Base-by-base conservation (phyloP, 2,888 invertebrate genomes). In the Archips crataeganus region DNA sequence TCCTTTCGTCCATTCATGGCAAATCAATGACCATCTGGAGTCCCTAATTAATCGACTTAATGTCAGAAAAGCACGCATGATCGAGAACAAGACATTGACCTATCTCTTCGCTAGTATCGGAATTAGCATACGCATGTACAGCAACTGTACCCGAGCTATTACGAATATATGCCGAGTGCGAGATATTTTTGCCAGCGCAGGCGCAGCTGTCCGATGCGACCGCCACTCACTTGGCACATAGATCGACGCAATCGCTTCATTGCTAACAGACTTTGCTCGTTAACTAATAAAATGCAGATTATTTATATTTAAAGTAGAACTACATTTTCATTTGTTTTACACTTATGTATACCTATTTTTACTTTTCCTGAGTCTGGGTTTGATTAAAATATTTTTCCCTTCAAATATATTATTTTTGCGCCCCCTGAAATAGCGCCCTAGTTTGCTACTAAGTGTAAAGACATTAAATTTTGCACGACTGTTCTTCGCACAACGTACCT, bases 61-160 rank as follows among this genome's bases (percentile, higher is more conserved):
- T 57, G 32, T 57, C 10, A 10, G 32, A 32, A 32, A 57, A 11
- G 32, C 11, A 23, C 77, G 78, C 79, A 79, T 80, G 78, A 85
- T 89, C 82, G 83, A 87, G 84, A 82, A 85, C 87, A 78, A 93
- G 92, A 93, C 93, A 93, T 93, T 93, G 93, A 93, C 93, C 93
- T 85, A 91, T 88, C 91, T 89, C 82, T 84, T 83, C 84, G 83
- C 79, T 84, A 78, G 81, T 81, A 84, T 84, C 82, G 77, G 70
- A 71, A 79, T 77, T 83, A 65, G 69, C 60, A 8, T 51, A 51
- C 81, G 84, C 81, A 82, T 82, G 79, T 78, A 79, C 76, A 75
- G 77, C 64, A 67, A 75, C 76, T 74, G 78, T 79, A 79, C 80
- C 79, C 77, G 75, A 36, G 77, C 76, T 77, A 65, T 82, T 85